These are phyloP conservation scores for Hypomecis punctinalis DNA, from an alignment of 2,888 invertebrate species.

Conservation along the genomic window DNA sequence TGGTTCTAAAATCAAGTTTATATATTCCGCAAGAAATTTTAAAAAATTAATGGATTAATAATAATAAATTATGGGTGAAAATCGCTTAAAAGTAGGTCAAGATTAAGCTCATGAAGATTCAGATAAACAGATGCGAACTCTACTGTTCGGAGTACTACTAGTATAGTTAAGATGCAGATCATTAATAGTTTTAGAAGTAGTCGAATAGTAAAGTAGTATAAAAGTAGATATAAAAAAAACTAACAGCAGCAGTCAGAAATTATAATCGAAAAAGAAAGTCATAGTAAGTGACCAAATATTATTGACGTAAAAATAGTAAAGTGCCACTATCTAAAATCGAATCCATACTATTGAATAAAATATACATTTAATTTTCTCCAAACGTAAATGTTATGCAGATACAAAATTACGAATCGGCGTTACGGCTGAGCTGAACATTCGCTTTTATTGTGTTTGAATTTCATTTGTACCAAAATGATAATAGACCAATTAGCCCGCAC, in stretches of 20 bases:
- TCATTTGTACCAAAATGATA: slow-evolving; percentile 46
- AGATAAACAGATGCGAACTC: no score
- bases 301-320: slow-evolving; percentile 13
- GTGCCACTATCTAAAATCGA: slow-evolving; percentile 25
- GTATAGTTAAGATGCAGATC: no score
- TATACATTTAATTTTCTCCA: slow-evolving; percentile 36
- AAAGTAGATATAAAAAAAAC: no score
- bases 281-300: slow-evolving; percentile 5
- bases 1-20: no score
- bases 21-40: no score
- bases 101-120: no score
- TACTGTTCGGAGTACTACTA: no score
- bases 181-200: no score
- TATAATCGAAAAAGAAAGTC: slow-evolving; percentile 13
- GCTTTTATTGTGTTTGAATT: slow-evolving; percentile 45
- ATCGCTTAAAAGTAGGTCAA: no score
- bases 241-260: neutral
- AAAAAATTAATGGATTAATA: no score
- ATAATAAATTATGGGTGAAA: no score
- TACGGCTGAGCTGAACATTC: slow-evolving; percentile 37
- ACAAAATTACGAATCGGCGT: slow-evolving; percentile 27
- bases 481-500: slow-evolving; percentile 52
- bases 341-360: slow-evolving; percentile 36
- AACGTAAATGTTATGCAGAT: slow-evolving; percentile 25
- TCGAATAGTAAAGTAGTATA: no score